A percentile compares a stretch with the other conserved stretches of the same genome.
These are phyloP conservation scores for Clarias pachynema DNA, from an alignment of 2,797 vertebrate genomes.

Conservation along the genomic window DNA sequence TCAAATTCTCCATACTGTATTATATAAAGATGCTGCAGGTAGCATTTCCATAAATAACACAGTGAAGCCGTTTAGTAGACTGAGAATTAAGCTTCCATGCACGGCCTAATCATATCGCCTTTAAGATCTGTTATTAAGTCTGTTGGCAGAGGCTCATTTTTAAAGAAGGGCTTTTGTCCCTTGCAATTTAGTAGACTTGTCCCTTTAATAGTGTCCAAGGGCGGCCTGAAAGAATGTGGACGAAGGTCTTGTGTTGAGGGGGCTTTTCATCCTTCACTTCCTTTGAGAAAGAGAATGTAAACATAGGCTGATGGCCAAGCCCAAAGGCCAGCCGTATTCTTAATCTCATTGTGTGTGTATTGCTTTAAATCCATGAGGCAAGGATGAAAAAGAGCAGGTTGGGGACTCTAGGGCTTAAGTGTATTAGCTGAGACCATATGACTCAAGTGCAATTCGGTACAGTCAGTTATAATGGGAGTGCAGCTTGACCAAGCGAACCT, in stretches of 20 bases:
- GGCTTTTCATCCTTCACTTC: slow-evolving; percentile 89
- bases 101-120: slow-evolving; percentile 48
- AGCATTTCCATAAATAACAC: slow-evolving; percentile 2
- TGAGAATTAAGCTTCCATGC: slow-evolving; percentile 17
- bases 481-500: background rate
- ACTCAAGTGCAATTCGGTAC: slow-evolving; percentile 22
- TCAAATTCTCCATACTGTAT: background rate
- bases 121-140: slow-evolving; percentile 39
- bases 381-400: slow-evolving; percentile 9
- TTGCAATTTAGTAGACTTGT: slow-evolving; percentile 49
- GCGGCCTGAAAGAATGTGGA: slow-evolving; percentile 73
- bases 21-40: background rate
- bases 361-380: slow-evolving; percentile 58
- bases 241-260: slow-evolving; percentile 67
- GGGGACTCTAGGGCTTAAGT: background rate
- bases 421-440: slow-evolving; percentile 29
- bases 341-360: slow-evolving; percentile 59
- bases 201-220: slow-evolving; percentile 76
- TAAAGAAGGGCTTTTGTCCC: slow-evolving; percentile 40
- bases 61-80: background rate
- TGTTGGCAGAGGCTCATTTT: slow-evolving; percentile 35
- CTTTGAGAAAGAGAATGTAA: slow-evolving; percentile 91
- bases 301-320: slow-evolving; percentile 84
- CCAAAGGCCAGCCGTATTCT: slow-evolving; percentile 61
- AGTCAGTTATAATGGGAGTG: slow-evolving; percentile 5